Base-by-base conservation (phyloP, 2,797 vertebrate species). In the Hafferia zeledoni region DNA sequence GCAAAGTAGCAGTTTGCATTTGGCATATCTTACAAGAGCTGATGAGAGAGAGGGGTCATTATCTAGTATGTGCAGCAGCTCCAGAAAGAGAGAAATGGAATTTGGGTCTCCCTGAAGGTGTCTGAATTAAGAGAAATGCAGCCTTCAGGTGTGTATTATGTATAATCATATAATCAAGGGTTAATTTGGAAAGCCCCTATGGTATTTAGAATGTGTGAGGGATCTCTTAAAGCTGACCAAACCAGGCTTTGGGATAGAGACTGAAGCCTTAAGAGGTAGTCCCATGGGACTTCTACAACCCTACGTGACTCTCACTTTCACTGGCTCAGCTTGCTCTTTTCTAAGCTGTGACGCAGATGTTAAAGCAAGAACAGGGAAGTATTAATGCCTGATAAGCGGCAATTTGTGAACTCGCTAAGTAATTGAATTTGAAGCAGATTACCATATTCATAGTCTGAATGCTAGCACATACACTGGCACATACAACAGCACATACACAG, bases 151-250 rank as follows among this genome's bases (percentile, higher is more conserved):
- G 55, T 69, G 93, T 85, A 69, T 92, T 92, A 91, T 78, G 46
- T 69, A 78, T 71, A 89, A 88, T 63, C 1, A 5, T 68, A 78
- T 61, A 92, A 80, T 43, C 59, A 90, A 91, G 55, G 89, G 89
- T 96, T 92, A 93, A 92, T 95, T 91, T 86, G 76, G 82, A 93
- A 95, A 91, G 50, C 55, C 87, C 70, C 79, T 86, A 59, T 91
- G 52, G 79, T 85, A 72, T 92, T 94, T 93, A 16, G 43, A 44
- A 64, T 59, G 65, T 83, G 76, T 86, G 74, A 88, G 44, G 30
- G 67, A 63, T 76, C 78, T 91, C 86, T 82, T 68, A 31, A 71
- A 75, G 65, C 61, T 81, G 53, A 83, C 43, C 16, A 85, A 87
- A 83, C 55, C 31, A 76, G 59, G 68, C 41, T 90, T 83, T 91